Base-by-base conservation (phyloP, 2,113 vertebrate species). In the Misgurnus anguillicaudatus region DNA sequence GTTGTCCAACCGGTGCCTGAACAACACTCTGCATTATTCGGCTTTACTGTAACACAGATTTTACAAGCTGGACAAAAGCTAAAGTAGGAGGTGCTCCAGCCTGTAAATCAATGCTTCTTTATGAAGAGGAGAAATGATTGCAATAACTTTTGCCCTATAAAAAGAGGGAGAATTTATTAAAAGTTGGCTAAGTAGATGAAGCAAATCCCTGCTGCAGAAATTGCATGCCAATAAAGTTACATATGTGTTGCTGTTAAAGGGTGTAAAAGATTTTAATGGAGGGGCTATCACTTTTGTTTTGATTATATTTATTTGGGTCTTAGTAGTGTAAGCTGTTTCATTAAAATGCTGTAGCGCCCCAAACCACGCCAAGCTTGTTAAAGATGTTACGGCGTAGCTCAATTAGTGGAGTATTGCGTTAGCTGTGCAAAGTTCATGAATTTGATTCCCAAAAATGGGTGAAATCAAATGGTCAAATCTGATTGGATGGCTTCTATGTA, bases 71-170 rank as follows among this genome's bases (percentile, higher is more conserved):
- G 47, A 78, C 69, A 75, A 75, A 69, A 63, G 64, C 42, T 38
- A 16, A 70, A 73, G 48, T 60, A 78, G 81, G 60, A 73, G 19
- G 38, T 47, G 10, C 42, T 73, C 74, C 77, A 82, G 82, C 58
- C 41, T 77, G 80, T 31, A 70, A 68, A 77, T 84, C 55, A 83
- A 76, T 79, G 68, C 4, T 36, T 61, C 79, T 82, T 82, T 84
- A 80, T 80, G 21, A 84, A 78, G 68, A 67, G 74, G 53, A 69
- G 65, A 83, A 70, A 75, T 75, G 24, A 83, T 77, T 41, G 65
- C 57, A 80, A 65, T 76, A 83, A 83, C 58, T 83, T 42, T 65
- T 68, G 71, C 45, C 76, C 68, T 74, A 48, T 75, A 75, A 82
- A 78, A 67, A 48, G 41, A 31, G 24, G 58, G 16, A 42, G 57